Evolutionary conservation across 2,888 invertebrate genomes (phyloP).

Genomic region (Himalopsyche anomala): DNA sequence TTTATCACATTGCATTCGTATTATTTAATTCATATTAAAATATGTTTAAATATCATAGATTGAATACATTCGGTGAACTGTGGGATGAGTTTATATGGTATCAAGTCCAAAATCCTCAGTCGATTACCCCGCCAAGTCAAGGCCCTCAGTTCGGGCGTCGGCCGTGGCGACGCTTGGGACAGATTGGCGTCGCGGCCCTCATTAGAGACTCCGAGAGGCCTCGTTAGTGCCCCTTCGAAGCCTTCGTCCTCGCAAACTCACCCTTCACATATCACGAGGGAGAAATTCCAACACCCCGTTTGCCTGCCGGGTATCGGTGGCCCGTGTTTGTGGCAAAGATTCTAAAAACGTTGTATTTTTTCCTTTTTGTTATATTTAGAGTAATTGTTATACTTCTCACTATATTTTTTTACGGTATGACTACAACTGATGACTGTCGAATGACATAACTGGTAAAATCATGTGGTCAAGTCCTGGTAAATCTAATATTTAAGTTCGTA

Average conservation of each 20-base stretch:
- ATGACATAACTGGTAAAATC: no score
- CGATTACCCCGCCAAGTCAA: constrained; percentile 11
- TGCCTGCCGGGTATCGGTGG: constrained; percentile 33
- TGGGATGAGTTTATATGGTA: not conserved
- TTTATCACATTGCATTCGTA: no score
- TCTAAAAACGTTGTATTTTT: not conserved
- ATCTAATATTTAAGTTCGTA: no score
- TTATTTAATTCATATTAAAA: no score
- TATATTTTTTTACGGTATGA: no score
- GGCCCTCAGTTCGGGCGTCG: constrained; percentile 8
- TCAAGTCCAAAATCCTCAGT: constrained; percentile 2
- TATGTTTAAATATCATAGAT: no score
- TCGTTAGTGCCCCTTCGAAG: constrained; percentile 9
- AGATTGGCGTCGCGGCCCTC: constrained; percentile 34
- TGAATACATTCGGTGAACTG: not conserved
- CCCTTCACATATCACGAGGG: constrained; percentile 16
- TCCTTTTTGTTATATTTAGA: not conserved
- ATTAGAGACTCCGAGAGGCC: constrained; percentile 26
- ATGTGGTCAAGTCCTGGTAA: no score
- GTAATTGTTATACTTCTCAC: no score
- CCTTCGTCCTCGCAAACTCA: constrained; percentile 26
- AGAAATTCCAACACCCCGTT: not conserved
- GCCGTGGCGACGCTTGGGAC: constrained; percentile 31
- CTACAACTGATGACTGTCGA: no score
- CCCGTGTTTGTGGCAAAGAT: not conserved